Evolutionary conservation across 2,888 invertebrate genomes (phyloP), one percentile per base, ranked within the genome.

Genomic region (Acleris cristana): DNA sequence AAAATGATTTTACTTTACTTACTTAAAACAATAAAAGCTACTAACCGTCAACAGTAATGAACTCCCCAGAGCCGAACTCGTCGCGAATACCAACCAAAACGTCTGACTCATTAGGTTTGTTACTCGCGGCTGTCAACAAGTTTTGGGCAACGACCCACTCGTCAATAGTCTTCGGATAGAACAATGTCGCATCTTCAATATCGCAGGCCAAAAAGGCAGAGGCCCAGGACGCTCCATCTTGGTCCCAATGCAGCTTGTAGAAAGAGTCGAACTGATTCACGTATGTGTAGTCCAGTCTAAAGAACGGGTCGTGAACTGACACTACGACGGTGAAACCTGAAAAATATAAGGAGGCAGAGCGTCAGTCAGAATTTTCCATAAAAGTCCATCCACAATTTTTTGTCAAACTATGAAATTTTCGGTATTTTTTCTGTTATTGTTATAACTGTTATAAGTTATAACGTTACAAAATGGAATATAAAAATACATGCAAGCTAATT

Each of bases 1-100:
- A 30, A 26, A 30, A 30, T 8, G 8, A 8, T 30, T 30, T 30
- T 2, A n/a, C n/a, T n/a, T 6, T 1, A 26, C 6, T 6, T 26
- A 26, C 26, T 26, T 26, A 26, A 26, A 6, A 26, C 6, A 26
- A 26, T 26, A 26, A 26, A 26, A 26, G 26, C 26, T 6, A 26
- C 26, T 5, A 64, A 86, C 86, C 85, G 63, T 85, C 79, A 61
- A 82, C 72, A 21, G 83, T 83, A 3, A 84, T 72, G 49, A 80
- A 84, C 55, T 84, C 79, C 30, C 82, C 82, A 4, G 79, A 21
- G 2, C 74, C 70, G 62, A 77, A 81, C 57, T 79, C 76, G 57
- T 84, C 78, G n/a, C 79, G 81, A 8, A 81, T 71, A 1, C 84
- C 85, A 8, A 84, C 75, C 40, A 77, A 82, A 26, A 83, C 76